phyloP scores from a whole-genome alignment of 2,113 vertebrate genomes.

The Colaptes auratus region DNA sequence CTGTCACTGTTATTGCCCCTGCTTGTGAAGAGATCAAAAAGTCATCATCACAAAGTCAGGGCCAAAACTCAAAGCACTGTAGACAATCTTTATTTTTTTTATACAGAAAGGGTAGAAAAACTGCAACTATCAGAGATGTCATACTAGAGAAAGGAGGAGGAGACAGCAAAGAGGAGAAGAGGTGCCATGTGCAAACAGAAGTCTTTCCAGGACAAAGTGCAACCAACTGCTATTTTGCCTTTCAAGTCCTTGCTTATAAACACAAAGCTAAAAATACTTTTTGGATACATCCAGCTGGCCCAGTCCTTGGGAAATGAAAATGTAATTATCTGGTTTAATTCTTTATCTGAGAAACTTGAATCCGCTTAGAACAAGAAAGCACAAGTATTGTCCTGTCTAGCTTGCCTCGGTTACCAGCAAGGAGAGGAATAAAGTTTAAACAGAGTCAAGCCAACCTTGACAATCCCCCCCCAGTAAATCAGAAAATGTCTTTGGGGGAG shows the following conservation, averaged over 20 bases:
- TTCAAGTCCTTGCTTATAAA: constrained; percentile 47
- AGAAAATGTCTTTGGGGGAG: background rate
- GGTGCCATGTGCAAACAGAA: background rate
- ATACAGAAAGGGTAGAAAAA: background rate
- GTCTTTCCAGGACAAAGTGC: constrained; percentile 24
- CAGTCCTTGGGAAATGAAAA: constrained; percentile 27
- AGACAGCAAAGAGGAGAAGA: background rate
- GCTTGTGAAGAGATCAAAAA: background rate
- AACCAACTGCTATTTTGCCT: background rate
- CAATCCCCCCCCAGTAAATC: background rate
- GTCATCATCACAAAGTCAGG: background rate
- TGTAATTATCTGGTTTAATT: constrained; percentile 24
- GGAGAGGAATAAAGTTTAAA: background rate
- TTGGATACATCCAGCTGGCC: background rate
- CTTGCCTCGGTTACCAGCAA: background rate
- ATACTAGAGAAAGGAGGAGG: background rate
- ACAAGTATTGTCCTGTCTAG: background rate
- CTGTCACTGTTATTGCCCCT: background rate
- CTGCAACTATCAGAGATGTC: background rate
- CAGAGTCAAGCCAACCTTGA: background rate
- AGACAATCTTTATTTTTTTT: background rate
- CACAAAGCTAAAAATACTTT: constrained; percentile 48
- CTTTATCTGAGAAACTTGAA: constrained; percentile 2
- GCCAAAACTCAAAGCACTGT: background rate
- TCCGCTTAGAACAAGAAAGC: background rate